A percentile compares a stretch with the other conserved stretches of the same genome.
Evolutionary conservation across 2,113 vertebrate species (phyloP).

Genomic region (Typhlomys cinereus): DNA sequence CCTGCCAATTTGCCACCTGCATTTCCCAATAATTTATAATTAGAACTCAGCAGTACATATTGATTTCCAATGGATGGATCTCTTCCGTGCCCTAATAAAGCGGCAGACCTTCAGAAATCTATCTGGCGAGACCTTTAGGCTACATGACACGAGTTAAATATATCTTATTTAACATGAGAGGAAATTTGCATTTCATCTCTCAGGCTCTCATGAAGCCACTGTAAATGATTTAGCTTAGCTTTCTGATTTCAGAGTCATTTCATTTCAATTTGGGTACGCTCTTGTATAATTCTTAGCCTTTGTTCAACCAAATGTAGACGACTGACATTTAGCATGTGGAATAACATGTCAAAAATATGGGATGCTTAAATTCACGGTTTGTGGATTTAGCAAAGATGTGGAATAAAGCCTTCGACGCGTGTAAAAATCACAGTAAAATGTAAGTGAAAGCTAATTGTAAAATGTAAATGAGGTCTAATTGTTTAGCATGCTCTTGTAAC

Average conservation of each 20-base stretch:
- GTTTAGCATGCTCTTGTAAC: slow-evolving; percentile 66
- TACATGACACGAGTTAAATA: slow-evolving; percentile 74
- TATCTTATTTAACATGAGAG: slow-evolving; percentile 79
- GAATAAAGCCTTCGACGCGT: slow-evolving; percentile 75
- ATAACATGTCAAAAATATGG: slow-evolving; percentile 80
- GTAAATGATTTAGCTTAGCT: slow-evolving; percentile 75
- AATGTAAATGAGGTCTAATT: slow-evolving; percentile 80
- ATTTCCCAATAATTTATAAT: slow-evolving; percentile 79
- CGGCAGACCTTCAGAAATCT: slow-evolving; percentile 77
- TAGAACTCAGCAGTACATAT: slow-evolving; percentile 72
- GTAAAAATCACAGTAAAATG: slow-evolving; percentile 76
- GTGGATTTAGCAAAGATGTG: slow-evolving; percentile 72
- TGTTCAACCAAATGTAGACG: slow-evolving; percentile 73
- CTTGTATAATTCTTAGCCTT: slow-evolving; percentile 77
- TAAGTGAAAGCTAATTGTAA: slow-evolving; percentile 75
- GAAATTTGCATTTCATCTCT: slow-evolving; percentile 81
- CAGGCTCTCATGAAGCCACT: slow-evolving; percentile 61
- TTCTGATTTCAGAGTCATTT: slow-evolving; percentile 81
- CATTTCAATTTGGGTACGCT: slow-evolving; percentile 78
- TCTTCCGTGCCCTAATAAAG: slow-evolving; percentile 74
- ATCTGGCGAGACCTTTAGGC: slow-evolving; percentile 74
- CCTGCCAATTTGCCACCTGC: slow-evolving; percentile 67
- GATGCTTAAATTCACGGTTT: slow-evolving; percentile 73
- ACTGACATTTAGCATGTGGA: slow-evolving; percentile 71
- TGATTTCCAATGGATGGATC: slow-evolving; percentile 79